Evolutionary conservation across 2,888 invertebrate species (phyloP), one percentile per base, ranked within the genome.

Genomic region (Drosophila stalkeri): DNA sequence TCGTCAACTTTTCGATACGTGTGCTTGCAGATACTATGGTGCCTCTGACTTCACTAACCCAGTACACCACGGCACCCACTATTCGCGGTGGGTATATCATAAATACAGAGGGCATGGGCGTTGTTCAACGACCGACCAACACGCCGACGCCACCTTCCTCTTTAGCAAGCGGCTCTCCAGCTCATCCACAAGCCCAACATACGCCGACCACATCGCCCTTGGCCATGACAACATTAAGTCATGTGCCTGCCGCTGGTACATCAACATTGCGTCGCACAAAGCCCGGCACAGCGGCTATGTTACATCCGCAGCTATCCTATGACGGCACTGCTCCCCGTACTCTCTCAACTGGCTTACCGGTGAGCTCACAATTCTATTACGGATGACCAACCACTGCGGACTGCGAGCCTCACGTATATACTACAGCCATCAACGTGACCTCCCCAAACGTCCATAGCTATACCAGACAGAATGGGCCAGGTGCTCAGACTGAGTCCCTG

Each of bases 261-360:
- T 80, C 90, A 23, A 86, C 90, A 9, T 56, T 89, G 74, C 80
- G 90, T 6, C 90, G 89, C 39, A 63, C 77, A 12, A 86, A 83
- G 39, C 71, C 79, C 23, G 82, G 77, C 37, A 64, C 83, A 43
- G 55, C 81, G 44, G 69, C 80, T 31, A 80, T 85, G 76, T 73
- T 89, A 51, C 92, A 90, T 55, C 85, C 89, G 27, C 91, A 91
- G 49, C 82, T 89, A 31, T 92, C 92, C 16, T 93, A 93, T 67
- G 93, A 93, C 67, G 93, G 93, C 55, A 91, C 92, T 31, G 93
- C 93, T 55, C 93, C 93, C 33, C 91, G 93, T 39, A 93, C 93
- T 7, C 81, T 93, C 4, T 92, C 93, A 27, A 93, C 92, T 14
- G 93, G 93, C n/a, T 84, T 93, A 37, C 90, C 93, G 35, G 92